Conservation (phyloP, 2,797 vertebrate species). For the Natrix natrix region DNA sequence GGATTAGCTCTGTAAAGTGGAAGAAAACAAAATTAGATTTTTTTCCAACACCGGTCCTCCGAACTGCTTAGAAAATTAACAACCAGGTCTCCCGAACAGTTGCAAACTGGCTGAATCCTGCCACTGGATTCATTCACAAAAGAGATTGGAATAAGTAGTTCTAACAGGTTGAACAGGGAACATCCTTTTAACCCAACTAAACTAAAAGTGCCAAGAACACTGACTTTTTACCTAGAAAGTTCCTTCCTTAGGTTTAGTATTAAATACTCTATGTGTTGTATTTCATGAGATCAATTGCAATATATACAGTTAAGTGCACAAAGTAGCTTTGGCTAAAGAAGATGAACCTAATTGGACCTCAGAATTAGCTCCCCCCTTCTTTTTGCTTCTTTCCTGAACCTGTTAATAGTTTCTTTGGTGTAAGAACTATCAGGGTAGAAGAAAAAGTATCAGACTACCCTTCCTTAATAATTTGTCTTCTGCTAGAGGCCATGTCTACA, state of each 20-base stretch:
- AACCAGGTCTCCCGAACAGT: too few species aligned
- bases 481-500: background rate
- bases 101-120: too few species aligned
- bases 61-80: too few species aligned
- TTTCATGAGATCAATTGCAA: background rate
- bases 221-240: background rate
- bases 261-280: background rate
- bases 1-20: too few species aligned
- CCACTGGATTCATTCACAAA: background rate
- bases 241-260: background rate
- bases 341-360: background rate
- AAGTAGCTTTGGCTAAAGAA: background rate
- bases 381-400: background rate
- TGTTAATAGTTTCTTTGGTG: background rate
- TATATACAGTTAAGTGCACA: background rate
- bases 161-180: background rate
- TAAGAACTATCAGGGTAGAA: background rate
- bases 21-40: too few species aligned
- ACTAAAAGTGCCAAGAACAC: background rate
- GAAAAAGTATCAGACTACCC: background rate
- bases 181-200: background rate
- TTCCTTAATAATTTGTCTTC: background rate
- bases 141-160: background rate
- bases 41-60: too few species aligned
- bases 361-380: background rate